Base-by-base conservation (phyloP, 2,888 invertebrate genomes). In the Fissipunctia ypsillon region DNA sequence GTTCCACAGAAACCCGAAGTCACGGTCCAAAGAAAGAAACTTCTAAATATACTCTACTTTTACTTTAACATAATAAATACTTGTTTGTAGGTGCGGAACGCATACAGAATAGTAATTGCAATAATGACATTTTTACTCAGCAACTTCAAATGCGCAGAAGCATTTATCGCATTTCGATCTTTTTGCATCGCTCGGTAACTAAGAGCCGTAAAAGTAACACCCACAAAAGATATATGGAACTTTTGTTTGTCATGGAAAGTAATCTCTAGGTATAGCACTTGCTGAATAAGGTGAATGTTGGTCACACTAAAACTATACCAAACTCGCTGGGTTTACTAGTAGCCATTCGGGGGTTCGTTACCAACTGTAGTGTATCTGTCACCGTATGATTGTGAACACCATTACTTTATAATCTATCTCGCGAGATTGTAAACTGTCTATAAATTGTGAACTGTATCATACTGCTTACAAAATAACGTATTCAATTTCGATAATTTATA, bases 181-280 rank as follows among this genome's bases (percentile, higher is more conserved):
- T 31, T 70, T 59, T 50, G 57, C 71, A 48, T 48, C 57, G 70
- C 31, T 59, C 45, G 19, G 48, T 67, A 50, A n/a, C 41, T 70
- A 70, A 72, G 41, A 25, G 25, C 41, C 57, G 57, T 48, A 31
- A 41, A 31, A 70, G 16, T 41, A 38, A 41, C 16, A 38, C 28
- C 28, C 16, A 25, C n/a, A 12, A 10, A 57, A 38, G 31, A 48
- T 41, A 41, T 45, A 69, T 48, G 12, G 16, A 57, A 57, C 28
- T 57, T 38, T 56, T 67, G 16, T 69, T 48, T 48, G n/a, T 19
- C 6, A 31, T 19, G 6, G 19, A 50, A 65, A 31, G 22, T 31
- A 16, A 7, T 41, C 41, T 3, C 14, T 48, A 48, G n/a, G n/a
- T n/a, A n/a, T 68, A 45, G 16, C 31, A 25, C 16, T 14, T 9